Evolutionary conservation across 2,888 invertebrate genomes (phyloP).

Genomic region (Ditula angustiorana): DNA sequence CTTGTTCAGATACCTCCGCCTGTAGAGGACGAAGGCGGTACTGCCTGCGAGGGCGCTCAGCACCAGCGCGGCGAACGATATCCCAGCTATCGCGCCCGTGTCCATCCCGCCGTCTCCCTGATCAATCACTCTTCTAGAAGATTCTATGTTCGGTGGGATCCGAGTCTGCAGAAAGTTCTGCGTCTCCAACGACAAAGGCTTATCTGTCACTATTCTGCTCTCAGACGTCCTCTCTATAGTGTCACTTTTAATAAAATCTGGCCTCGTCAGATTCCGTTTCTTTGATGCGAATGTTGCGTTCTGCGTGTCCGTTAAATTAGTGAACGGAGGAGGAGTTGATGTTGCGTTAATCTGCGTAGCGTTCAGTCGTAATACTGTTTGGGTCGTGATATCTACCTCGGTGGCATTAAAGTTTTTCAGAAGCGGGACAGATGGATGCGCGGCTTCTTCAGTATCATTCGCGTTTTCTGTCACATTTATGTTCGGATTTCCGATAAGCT

Average conservation of each 20-base stretch:
- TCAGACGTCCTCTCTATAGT: slow-evolving; percentile 65
- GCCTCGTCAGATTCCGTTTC: slow-evolving; percentile 69
- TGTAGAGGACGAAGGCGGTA: slow-evolving; percentile 88
- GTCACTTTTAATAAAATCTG: slow-evolving; percentile 71
- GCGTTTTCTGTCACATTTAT: slow-evolving; percentile 38
- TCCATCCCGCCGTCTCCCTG: slow-evolving; percentile 76
- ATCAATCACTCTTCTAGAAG: slow-evolving; percentile 72
- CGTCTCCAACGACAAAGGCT: slow-evolving; percentile 76
- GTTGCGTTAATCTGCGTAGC: slow-evolving; percentile 54
- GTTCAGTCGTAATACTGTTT: slow-evolving; percentile 43
- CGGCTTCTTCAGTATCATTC: slow-evolving; percentile 43
- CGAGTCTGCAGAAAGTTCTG: slow-evolving; percentile 70
- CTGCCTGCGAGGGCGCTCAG: slow-evolving; percentile 87
- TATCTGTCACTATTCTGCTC: slow-evolving; percentile 77
- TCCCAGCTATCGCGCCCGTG: slow-evolving; percentile 88
- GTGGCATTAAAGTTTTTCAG: slow-evolving; percentile 51
- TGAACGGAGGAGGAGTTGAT: slow-evolving; percentile 43
- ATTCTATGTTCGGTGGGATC: slow-evolving; percentile 74
- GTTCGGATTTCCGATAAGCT: slow-evolving; percentile 39
- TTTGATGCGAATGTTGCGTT: slow-evolving; percentile 65
- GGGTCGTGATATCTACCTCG: slow-evolving; percentile 50
- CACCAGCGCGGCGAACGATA: slow-evolving; percentile 88
- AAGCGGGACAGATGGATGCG: slow-evolving; percentile 59
- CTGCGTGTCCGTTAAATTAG: slow-evolving; percentile 63
- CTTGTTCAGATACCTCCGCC: slow-evolving; percentile 91